phyloP scores from a whole-genome alignment of 2,797 vertebrate genomes.

The Fringilla coelebs region DNA sequence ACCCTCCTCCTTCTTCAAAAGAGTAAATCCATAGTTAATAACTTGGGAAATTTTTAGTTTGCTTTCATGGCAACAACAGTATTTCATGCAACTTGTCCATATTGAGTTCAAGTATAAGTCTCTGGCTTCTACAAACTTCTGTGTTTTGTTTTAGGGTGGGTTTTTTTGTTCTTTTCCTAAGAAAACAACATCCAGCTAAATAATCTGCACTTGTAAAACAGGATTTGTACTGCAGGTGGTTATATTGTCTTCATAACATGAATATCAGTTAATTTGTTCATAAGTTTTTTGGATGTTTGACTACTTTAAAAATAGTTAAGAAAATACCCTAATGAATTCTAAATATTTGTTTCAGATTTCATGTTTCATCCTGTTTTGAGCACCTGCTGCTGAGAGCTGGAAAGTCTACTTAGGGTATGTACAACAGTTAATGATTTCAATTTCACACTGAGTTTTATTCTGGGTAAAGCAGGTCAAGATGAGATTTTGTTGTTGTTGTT shows the following conservation, averaged over 20 bases:
- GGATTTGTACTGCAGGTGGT: fast-evolving
- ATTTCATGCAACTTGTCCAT: neutral
- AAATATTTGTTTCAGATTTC: slow-evolving; percentile 56
- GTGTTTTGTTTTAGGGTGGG: neutral
- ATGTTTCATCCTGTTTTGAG: neutral
- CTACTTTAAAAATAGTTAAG: neutral
- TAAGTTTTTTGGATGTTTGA: neutral
- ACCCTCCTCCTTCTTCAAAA: neutral
- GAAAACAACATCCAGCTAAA: neutral
- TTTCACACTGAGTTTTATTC: neutral
- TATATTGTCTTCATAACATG: neutral
- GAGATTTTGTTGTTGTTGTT: neutral
- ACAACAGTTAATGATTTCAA: neutral
- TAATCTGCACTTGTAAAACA: neutral
- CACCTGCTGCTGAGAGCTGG: slow-evolving; percentile 53
- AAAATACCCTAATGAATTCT: neutral
- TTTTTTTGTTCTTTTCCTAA: neutral
- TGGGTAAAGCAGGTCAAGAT: neutral
- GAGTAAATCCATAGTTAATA: fast-evolving
- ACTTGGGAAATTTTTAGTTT: neutral
- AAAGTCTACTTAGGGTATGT: slow-evolving; percentile 47
- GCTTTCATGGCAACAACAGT: neutral
- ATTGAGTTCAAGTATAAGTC: neutral
- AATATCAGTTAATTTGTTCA: neutral
- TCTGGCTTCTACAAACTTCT: neutral